Percentiles rank a stretch among this genome's conserved stretches.
Evolutionary conservation across 2,113 vertebrate genomes (phyloP).

Genomic region (Artemisiospiza belli): DNA sequence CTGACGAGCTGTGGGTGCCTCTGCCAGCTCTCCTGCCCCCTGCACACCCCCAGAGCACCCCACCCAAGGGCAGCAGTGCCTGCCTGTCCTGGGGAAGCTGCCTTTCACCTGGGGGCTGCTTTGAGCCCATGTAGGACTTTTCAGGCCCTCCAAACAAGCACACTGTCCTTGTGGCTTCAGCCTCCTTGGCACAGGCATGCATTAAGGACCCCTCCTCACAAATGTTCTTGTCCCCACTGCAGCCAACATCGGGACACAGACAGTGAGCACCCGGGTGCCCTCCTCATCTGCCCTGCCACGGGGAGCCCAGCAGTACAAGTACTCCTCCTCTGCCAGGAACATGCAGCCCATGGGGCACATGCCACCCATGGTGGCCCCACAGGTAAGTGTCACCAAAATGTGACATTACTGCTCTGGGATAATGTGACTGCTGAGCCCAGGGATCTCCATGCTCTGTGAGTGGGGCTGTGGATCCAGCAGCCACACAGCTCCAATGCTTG

Average conservation of each 20-base stretch:
- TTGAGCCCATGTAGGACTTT: background rate
- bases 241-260: constrained; percentile 96
- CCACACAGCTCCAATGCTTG: background rate
- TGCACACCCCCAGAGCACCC: background rate
- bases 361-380: constrained; percentile 60
- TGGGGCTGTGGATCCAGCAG: accelerated
- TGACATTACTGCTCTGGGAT: background rate
- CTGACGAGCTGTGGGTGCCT: accelerated
- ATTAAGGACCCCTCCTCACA: background rate
- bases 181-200: accelerated
- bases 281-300: constrained; percentile 58
- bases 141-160: background rate
- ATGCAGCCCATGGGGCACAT: constrained; percentile 73
- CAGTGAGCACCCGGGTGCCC: constrained; percentile 73
- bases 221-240: background rate
- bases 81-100: background rate
- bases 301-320: constrained; percentile 80
- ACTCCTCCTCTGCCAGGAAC: constrained; percentile 78
- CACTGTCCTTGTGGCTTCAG: background rate
- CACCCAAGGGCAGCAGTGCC: background rate
- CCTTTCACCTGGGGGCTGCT: background rate
- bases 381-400: constrained; percentile 34
- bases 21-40: background rate
- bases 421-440: accelerated
- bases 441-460: background rate